Evolutionary conservation across 2,113 vertebrate species (phyloP).

Genomic region (Emydura subglobosa): DNA sequence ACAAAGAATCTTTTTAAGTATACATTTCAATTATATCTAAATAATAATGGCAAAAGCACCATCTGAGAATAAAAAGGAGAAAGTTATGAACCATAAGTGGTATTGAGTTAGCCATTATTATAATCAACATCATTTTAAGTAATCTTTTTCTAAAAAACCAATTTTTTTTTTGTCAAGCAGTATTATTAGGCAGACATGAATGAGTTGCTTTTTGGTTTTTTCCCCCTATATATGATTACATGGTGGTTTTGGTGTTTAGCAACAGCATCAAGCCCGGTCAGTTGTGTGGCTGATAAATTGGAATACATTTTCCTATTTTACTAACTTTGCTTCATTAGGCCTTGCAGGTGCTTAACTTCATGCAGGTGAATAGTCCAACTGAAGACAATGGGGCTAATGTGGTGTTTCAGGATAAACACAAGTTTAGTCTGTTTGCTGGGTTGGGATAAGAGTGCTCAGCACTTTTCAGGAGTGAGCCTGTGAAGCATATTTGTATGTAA

Average conservation of each 20-base stretch:
- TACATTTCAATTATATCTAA: not conserved
- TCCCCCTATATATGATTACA: not conserved
- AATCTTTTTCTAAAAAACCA: not conserved
- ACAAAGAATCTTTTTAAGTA: not conserved
- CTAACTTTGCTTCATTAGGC: not conserved
- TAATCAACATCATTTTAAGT: not conserved
- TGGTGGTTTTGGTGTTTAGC: not conserved
- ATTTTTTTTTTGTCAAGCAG: not conserved
- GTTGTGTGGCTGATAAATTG: not conserved
- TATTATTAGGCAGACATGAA: not conserved
- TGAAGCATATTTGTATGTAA: not conserved
- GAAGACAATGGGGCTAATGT: not conserved
- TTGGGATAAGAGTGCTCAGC: not conserved
- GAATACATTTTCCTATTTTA: not conserved
- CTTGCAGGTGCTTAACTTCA: not conserved
- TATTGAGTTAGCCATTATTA: not conserved
- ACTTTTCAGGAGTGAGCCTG: not conserved
- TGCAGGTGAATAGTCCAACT: not conserved
- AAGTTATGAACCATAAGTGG: not conserved
- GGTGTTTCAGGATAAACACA: not conserved
- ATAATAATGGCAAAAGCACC: rapidly evolving
- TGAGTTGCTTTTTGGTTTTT: not conserved
- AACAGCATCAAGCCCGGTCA: not conserved
- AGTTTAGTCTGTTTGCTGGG: not conserved
- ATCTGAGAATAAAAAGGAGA: not conserved